Evolutionary conservation across 1,140 invertebrate genomes (phyloP), one percentile per base, ranked within the genome.

Genomic region (Maniola jurtina): DNA sequence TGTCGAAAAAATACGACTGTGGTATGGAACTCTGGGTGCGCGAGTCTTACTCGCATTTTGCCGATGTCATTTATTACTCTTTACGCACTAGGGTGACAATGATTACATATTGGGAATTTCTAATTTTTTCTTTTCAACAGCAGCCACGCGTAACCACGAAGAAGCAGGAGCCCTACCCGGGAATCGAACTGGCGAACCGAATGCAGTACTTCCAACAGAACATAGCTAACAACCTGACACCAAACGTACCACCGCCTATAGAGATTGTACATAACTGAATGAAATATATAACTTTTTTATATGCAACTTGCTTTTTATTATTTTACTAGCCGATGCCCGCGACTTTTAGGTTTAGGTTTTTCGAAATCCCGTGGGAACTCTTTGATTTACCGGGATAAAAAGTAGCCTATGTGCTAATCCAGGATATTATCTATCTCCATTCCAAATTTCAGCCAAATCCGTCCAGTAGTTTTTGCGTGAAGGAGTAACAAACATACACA

Each of bases 141-240:
- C 72, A 72, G 58, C 35, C 75, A 0, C 63, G 77, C 16, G 15
- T 61, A 9, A 62, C 74, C 15, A 50, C 71, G 7, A 81, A 83
- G 64, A 83, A 85, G 52, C 71, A 77, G 34, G 80, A 83, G 33
- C 42, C 74, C 1, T 80, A 76, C 64, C 72, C 72, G 25, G 77
- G 70, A n/a, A 72, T 82, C 33, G 76, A 80, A 55, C 61, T 77
- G 35, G 66, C 76, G 14, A 79, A 79, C 60, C 70, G 76, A 0
- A 77, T 83, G 68, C 75, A 80, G 13, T 84, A 79, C 55, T 81
- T 79, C 57, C 81, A 77, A 48, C 79, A 76, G 45, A 77, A 76
- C 38, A 68, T 79, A 25, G 55, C 62, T 0, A 80, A 33, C 13
- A 75, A 73, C 8, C 35, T 77, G 6, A 54, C 68, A 16, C 76